Evolutionary conservation across 2,113 vertebrate species (phyloP).

Genomic region (Pomatostomus ruficeps): DNA sequence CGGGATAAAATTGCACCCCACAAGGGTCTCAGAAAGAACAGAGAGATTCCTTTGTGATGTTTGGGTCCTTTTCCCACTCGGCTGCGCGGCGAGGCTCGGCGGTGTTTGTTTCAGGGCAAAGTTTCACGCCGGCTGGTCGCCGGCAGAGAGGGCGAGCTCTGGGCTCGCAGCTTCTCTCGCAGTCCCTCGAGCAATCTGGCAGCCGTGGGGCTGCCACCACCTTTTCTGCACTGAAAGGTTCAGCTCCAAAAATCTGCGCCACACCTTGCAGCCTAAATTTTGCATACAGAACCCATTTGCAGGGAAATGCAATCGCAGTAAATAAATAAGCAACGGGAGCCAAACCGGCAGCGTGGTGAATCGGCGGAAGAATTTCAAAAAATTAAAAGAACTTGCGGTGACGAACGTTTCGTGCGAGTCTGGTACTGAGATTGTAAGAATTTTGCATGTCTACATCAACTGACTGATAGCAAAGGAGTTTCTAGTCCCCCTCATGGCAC

Average conservation of each 20-base stretch:
- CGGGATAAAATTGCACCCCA: background rate
- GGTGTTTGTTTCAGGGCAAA: background rate
- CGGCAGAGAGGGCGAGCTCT: background rate
- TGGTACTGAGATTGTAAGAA: constrained; percentile 58
- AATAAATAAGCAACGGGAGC: constrained; percentile 1
- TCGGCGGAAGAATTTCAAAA: background rate
- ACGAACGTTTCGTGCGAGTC: background rate
- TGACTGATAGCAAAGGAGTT: constrained; percentile 77
- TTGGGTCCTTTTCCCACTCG: background rate
- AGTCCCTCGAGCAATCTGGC: constrained; percentile 32
- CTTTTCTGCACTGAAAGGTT: background rate
- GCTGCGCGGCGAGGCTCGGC: rapidly evolving
- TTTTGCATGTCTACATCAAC: constrained; percentile 60
- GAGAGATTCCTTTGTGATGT: background rate
- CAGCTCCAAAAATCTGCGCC: background rate
- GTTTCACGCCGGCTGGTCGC: background rate
- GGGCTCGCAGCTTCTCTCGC: constrained; percentile 8
- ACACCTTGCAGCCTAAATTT: background rate
- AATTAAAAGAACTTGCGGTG: background rate
- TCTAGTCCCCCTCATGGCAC: constrained; percentile 67
- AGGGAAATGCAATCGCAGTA: background rate
- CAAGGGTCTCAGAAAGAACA: background rate
- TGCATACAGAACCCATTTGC: background rate
- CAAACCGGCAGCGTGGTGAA: background rate
- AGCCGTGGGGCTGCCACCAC: background rate